phyloP scores from a whole-genome alignment of 1,140 invertebrate species.

The Amphibalanus amphitrite region DNA sequence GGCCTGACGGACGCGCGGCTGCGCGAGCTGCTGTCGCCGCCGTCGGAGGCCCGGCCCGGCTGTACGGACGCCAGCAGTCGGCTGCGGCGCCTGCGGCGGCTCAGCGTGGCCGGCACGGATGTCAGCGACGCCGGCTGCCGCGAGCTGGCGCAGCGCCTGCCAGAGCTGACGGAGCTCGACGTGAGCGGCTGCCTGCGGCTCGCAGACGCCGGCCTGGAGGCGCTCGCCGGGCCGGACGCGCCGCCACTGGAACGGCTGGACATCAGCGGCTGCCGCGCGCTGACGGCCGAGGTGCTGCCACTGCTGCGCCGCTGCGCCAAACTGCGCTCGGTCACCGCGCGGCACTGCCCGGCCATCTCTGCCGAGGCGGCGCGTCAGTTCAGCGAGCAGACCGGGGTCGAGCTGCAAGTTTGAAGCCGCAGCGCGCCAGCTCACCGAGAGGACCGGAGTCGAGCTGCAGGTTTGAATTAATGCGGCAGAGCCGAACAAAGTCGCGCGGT shows the following conservation, averaged over 20 bases:
- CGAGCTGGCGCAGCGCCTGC: conserved; percentile 32
- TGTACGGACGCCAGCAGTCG: conserved; percentile 61
- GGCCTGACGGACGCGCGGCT: conserved; percentile 64
- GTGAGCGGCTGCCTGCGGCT: conserved; percentile 62
- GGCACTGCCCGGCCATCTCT: background rate
- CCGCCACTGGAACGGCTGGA: background rate
- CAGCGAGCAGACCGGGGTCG: background rate
- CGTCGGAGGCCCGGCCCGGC: conserved; percentile 52
- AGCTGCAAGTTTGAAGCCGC: background rate
- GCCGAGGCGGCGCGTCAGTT: background rate
- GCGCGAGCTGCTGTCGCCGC: conserved; percentile 56
- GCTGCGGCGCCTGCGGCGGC: conserved; percentile 49
- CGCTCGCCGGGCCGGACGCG: conserved; percentile 34
- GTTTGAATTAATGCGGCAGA: background rate
- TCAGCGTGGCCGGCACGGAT: conserved; percentile 67
- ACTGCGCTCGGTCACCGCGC: background rate
- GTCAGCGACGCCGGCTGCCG: conserved; percentile 66
- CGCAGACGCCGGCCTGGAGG: conserved; percentile 60
- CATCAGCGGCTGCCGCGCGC: background rate
- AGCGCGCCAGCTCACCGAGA: background rate
- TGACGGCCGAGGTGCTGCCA: background rate
- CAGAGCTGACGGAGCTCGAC: conserved; percentile 43
- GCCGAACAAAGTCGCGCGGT: no score
- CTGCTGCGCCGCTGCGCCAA: background rate
- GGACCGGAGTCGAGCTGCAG: background rate